Evolutionary conservation across 2,888 invertebrate genomes (phyloP).

Genomic region (Lithophane leautieri): DNA sequence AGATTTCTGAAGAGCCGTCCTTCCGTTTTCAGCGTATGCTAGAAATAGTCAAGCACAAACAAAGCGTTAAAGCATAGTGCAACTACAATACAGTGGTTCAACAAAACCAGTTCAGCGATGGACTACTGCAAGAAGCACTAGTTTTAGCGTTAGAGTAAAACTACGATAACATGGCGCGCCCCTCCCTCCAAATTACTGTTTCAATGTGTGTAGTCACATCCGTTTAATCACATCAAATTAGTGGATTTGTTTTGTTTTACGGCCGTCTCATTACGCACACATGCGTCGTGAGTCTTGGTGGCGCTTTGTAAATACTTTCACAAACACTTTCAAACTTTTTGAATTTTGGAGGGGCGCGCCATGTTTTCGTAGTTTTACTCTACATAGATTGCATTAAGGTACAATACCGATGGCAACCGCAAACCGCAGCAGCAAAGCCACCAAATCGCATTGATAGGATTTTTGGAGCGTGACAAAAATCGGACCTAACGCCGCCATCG

Average conservation of each 20-base stretch:
- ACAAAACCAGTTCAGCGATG: not conserved
- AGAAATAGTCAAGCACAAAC: conserved; percentile 37
- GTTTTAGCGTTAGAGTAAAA: not conserved
- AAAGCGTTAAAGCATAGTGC: conserved; percentile 34
- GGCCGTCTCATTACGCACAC: no score
- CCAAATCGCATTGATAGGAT: not conserved
- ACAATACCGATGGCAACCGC: not conserved
- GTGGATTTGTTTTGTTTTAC: no score
- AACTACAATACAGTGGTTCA: conserved; percentile 22
- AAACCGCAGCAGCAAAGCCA: not conserved
- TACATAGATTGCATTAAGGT: not conserved
- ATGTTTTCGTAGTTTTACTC: no score
- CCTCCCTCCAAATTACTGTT: no score
- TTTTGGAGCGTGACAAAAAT: not conserved
- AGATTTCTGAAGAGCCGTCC: conserved; percentile 38
- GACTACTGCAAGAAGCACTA: not conserved
- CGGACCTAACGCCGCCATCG: not conserved
- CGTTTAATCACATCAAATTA: no score
- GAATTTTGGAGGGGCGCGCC: no score
- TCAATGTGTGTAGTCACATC: no score
- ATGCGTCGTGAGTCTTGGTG: no score
- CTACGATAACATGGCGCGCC: no score
- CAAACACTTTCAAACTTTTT: no score
- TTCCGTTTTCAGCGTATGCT: conserved; percentile 31
- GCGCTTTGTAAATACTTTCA: no score